phyloP scores from a whole-genome alignment of 92 coral and sea anemone species.

The Meandrina meandrites region DNA sequence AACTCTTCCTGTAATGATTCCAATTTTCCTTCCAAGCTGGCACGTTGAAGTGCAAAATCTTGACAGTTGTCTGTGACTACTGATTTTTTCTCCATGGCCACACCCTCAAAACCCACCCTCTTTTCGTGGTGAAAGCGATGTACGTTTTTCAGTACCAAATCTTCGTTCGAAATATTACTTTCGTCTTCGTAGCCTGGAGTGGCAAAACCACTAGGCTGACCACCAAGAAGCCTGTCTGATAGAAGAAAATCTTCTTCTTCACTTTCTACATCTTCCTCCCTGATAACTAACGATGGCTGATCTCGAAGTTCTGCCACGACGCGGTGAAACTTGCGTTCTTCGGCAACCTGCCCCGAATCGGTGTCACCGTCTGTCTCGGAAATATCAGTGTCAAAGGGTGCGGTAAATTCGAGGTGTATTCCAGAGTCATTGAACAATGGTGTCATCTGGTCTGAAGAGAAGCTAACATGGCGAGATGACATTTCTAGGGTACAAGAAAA shows the following conservation, averaged over 20 bases:
- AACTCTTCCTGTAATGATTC: constrained; percentile 72
- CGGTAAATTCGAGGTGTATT: constrained; percentile 70
- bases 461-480: constrained; percentile 27
- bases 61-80: constrained; percentile 21
- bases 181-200: neutral
- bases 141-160: neutral
- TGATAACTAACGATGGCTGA: neutral
- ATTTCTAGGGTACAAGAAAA: neutral
- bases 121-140: neutral
- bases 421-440: constrained; percentile 79
- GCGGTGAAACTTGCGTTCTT: neutral
- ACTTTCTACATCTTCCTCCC: neutral
- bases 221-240: neutral
- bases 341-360: neutral
- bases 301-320: neutral
- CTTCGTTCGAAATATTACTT: neutral
- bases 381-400: constrained; percentile 27
- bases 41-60: constrained; percentile 64
- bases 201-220: neutral
- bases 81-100: neutral
- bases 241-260: neutral
- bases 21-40: constrained; percentile 78
- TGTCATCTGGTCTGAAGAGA: constrained; percentile 46
- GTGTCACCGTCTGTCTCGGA: constrained; percentile 13
- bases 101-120: neutral